Percentiles rank a stretch among this genome's conserved stretches.
Evolutionary conservation across 1,140 invertebrate genomes (phyloP).

Genomic region (Zophobas atratus): DNA sequence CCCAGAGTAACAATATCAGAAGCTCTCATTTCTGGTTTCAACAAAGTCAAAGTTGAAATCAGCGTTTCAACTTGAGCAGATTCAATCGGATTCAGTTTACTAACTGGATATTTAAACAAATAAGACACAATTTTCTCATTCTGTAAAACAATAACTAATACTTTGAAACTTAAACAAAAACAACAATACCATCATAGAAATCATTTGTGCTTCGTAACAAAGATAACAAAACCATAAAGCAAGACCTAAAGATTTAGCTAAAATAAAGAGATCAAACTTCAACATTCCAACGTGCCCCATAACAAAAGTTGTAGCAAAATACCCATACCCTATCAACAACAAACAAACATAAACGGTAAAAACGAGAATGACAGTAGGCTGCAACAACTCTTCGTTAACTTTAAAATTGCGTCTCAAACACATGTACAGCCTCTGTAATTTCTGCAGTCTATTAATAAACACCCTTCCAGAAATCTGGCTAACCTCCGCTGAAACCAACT

Average conservation of each 20-base stretch:
- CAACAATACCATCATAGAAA: background rate
- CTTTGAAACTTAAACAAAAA: slow-evolving; percentile 1
- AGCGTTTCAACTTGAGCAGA: slow-evolving; percentile 58
- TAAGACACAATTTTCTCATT: background rate
- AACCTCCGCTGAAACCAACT: background rate
- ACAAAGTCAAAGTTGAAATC: slow-evolving; percentile 53
- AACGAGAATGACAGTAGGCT: background rate
- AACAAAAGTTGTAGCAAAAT: background rate
- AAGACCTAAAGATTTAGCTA: background rate
- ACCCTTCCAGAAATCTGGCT: background rate
- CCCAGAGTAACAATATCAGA: slow-evolving; percentile 60
- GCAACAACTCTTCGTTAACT: background rate
- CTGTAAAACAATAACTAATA: background rate
- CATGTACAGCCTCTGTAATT: background rate
- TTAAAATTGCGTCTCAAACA: background rate
- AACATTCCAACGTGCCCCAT: background rate
- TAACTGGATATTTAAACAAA: background rate
- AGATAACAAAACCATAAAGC: background rate
- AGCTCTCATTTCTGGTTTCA: slow-evolving; percentile 58
- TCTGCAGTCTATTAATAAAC: background rate
- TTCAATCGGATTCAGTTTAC: slow-evolving; percentile 10
- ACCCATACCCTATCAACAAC: background rate
- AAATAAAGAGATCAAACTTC: background rate
- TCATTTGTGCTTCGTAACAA: background rate
- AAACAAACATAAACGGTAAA: background rate